Evolutionary conservation across 2,113 vertebrate species (phyloP), one percentile per base, ranked within the genome.

Genomic region (Perccottus glenii): DNA sequence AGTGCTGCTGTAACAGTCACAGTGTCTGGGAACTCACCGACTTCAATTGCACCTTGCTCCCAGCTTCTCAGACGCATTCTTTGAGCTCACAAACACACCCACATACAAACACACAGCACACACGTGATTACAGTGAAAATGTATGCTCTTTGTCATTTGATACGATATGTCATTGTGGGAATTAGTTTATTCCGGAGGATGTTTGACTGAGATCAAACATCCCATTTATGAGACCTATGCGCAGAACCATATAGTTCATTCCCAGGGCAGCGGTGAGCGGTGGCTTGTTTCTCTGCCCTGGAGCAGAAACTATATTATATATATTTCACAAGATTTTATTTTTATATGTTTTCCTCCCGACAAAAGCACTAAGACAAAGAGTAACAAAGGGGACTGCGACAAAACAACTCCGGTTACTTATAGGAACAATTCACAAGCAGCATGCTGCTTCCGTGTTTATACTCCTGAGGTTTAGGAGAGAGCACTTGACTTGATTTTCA

Each of bases 1-100:
- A 84, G 76, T 67, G 77, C 73, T 81, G 77, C 75, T 78, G 70
- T 75, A 68, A 87, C 78, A 84, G 77, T 77, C 81, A 47, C 56
- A 19, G 63, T 67, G 81, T 85, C 81, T 88, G 75, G 49, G 64
- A 82, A 27, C 64, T 79, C 77, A 74, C 73, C 60, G 73, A 59
- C 70, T 78, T 74, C 79, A 76, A n/a, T 73, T 78, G 55, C 80
- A 75, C 60, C 70, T 77, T 46, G 46, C 53, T 58, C 16, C 59
- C 47, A 46, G 44, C 49, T 69, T 76, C 64, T 78, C 67, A 27
- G 52, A 6, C 12, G 11, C 52, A 3, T 57, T 65, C 63, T 43
- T 49, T 19, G n/a, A 9, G 19, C 57, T 58, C 51, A 36, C 45
- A 64, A 64, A 78, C 19, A 16, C 60, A 70, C 53, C 45, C 59